Percentiles rank a stretch among this genome's conserved stretches.
phyloP scores from a whole-genome alignment of 2,113 vertebrate species.

The Ranitomeya variabilis region DNA sequence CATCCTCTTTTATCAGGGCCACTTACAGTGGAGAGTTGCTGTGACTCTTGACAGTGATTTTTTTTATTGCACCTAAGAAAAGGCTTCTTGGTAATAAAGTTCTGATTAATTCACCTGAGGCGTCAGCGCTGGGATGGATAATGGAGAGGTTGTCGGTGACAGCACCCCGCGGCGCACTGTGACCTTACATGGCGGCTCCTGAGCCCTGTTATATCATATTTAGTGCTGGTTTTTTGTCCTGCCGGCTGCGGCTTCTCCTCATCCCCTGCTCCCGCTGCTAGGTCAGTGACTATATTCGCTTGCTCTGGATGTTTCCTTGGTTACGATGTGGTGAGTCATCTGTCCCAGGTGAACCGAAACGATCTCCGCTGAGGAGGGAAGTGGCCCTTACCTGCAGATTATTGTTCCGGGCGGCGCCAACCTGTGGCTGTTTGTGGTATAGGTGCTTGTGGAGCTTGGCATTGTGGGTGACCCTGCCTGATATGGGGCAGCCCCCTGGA shows the following conservation, averaged over 20 bases:
- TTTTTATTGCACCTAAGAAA: neutral
- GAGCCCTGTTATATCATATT: neutral
- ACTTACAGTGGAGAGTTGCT: neutral
- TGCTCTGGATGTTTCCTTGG: slow-evolving; percentile 32
- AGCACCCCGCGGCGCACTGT: neutral
- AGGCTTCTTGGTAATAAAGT: neutral
- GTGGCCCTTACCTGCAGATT: neutral
- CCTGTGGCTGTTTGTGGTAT: neutral
- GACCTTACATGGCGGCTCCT: neutral
- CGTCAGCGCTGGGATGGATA: neutral
- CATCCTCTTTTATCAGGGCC: no score
- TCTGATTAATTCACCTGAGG: neutral
- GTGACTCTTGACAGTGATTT: neutral
- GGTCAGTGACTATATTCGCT: slow-evolving; percentile 9
- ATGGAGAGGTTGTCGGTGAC: neutral
- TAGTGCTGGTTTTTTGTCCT: neutral
- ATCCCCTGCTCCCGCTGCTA: slow-evolving; percentile 1
- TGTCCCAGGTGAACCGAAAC: neutral
- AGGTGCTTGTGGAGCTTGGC: neutral
- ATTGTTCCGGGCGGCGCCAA: neutral
- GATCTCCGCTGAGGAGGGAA: neutral
- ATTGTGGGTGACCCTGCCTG: no score
- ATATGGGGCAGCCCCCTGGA: no score
- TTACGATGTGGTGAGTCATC: slow-evolving; percentile 34
- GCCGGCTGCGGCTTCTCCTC: neutral